Conservation (phyloP, 2,888 invertebrate species). For the Drosophila yooni region DNA sequence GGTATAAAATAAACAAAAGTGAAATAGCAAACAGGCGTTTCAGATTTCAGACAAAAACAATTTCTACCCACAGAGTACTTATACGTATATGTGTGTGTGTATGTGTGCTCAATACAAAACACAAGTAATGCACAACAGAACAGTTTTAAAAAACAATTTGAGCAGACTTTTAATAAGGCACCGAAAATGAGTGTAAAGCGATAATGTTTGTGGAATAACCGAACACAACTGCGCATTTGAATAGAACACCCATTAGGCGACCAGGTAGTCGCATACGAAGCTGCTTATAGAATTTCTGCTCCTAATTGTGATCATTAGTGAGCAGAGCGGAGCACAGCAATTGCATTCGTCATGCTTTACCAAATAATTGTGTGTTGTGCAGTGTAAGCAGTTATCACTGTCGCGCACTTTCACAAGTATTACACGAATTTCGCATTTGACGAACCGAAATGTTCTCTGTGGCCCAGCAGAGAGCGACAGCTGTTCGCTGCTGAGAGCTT, state of each 20-base stretch:
- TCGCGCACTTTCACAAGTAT: conserved; percentile 67
- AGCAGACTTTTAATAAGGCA: conserved; percentile 47
- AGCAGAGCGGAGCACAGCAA: not conserved
- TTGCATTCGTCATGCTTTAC: conserved; percentile 9
- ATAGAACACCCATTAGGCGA: not conserved
- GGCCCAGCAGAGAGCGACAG: not conserved
- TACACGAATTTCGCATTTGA: conserved; percentile 59
- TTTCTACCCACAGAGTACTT: conserved; percentile 26
- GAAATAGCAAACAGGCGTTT: conserved; percentile 13
- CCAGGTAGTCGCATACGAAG: conserved; percentile 15
- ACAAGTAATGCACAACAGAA: conserved; percentile 20
- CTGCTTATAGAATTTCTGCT: not conserved
- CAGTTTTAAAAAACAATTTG: conserved; percentile 26
- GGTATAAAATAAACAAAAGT: conserved; percentile 1
- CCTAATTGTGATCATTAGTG: not conserved
- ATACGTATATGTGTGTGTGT: conserved; percentile 1
- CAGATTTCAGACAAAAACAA: conserved; percentile 43
- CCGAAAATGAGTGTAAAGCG: conserved; percentile 6
- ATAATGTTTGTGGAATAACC: conserved; percentile 13
- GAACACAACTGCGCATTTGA: conserved; percentile 10
- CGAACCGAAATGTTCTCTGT: conserved; percentile 44
- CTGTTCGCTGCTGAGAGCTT: conserved; percentile 11
- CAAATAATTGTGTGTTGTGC: conserved; percentile 28
- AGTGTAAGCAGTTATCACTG: conserved; percentile 58
- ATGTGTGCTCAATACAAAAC: conserved; percentile 11